Evolutionary conservation across 2,888 invertebrate species (phyloP).

Genomic region (Onthophagus sagittarius): DNA sequence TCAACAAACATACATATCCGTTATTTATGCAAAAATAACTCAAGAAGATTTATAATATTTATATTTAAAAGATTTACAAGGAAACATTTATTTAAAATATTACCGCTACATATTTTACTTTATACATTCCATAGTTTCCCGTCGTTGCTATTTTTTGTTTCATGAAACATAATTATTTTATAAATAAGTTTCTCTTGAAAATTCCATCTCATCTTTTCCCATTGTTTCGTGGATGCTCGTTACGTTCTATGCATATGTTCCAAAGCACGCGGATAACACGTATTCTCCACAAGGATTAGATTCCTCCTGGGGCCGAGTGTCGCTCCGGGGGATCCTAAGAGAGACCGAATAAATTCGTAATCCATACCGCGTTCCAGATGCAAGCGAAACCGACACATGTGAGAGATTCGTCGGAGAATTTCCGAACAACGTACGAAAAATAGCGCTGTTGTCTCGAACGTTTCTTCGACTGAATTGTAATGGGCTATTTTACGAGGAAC

Average conservation of each 20-base stretch:
- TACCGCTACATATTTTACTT: too few species aligned
- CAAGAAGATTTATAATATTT: background rate
- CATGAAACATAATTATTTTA: background rate
- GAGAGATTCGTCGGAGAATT: background rate
- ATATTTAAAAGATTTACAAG: too few species aligned
- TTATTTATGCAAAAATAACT: background rate
- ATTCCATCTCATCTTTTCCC: background rate
- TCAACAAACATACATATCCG: constrained; percentile 9
- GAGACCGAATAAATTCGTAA: background rate
- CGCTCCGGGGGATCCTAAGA: background rate
- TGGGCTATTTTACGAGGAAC: background rate
- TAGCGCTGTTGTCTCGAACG: background rate
- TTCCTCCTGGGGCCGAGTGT: background rate
- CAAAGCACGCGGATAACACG: background rate
- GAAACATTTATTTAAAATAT: background rate
- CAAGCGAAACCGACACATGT: background rate
- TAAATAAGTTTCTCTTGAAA: background rate
- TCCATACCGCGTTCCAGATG: background rate
- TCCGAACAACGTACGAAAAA: background rate
- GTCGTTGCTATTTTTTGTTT: background rate
- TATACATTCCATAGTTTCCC: too few species aligned
- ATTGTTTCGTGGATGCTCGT: background rate
- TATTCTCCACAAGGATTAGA: background rate
- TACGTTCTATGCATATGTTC: background rate
- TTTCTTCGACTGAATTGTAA: background rate